Evolutionary conservation across 2,113 vertebrate species (phyloP), one percentile per base, ranked within the genome.

Genomic region (Salminus brasiliensis): DNA sequence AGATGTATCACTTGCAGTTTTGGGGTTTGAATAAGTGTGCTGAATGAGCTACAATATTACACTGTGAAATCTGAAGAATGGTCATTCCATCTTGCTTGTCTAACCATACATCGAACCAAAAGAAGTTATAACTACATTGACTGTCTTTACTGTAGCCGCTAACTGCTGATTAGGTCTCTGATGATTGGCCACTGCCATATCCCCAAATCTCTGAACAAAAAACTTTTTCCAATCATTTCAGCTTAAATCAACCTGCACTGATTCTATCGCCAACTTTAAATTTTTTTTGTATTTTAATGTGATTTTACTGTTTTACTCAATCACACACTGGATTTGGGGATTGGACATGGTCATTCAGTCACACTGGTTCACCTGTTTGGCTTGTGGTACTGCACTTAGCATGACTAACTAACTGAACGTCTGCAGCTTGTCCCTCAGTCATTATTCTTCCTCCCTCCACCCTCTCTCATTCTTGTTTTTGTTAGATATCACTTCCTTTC

Each of bases 371-470:
- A 43, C 55, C 25, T 10, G 43, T 55, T 80, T 82, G 75, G 41
- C 47, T 69, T 68, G 34, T 78, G 41, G 69, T 59, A 74, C 81
- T 87, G 89, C 87, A 84, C 75, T 74, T 86, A 60, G 89, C 91
- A 89, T 90, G 87, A 84, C 65, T 32, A 74, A 88, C 86, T 90
- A 91, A 88, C 83, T 79, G 84, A 77, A 87, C 63, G 72, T 81
- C 80, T 79, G 84, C 86, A 70, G 81, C 81, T 65, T 78, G 34
- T 81, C 73, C 41, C 47, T 79, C 65, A 36, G 25, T 70, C 66
- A 27, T 63, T 74, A 16, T 7, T 53, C 30, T 27, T 16, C 29
- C 43, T 32, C 29, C 47, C 13, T 71, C 55, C 21, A 3, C 69
- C 57, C 75, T 67, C 36, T 29, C 30, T 45, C 10, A 21, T 60